Percentiles rank a stretch among this genome's conserved stretches.
phyloP scores from a whole-genome alignment of 2,888 invertebrate genomes.

The Caradrina clavipalpis region DNA sequence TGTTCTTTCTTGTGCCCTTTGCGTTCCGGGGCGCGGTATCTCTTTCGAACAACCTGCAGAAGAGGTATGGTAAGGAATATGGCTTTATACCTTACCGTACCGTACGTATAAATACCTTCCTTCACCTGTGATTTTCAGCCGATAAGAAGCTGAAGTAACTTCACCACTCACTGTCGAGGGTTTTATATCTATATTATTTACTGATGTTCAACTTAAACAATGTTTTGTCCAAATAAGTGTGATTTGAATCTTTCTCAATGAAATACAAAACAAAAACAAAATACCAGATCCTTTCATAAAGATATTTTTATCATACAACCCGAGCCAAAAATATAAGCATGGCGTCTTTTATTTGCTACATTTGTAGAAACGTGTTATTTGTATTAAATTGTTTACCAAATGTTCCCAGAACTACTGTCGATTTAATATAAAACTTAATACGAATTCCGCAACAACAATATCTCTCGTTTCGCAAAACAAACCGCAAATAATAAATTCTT shows the following conservation, averaged over 20 bases:
- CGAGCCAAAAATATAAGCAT: neutral
- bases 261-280: too few species aligned
- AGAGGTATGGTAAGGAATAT: too few species aligned
- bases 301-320: too few species aligned
- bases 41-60: too few species aligned
- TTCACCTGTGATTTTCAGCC: neutral
- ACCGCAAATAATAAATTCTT: constrained; percentile 38
- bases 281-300: neutral
- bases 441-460: constrained; percentile 53
- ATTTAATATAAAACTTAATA: constrained; percentile 61
- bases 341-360: constrained; percentile 3
- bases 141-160: neutral
- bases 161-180: neutral
- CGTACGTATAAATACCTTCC: too few species aligned
- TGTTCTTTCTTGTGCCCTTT: too few species aligned
- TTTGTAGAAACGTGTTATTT: constrained; percentile 3
- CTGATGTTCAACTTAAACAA: neutral
- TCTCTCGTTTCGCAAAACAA: constrained; percentile 36
- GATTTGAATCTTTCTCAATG: neutral
- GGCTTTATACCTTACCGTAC: too few species aligned
- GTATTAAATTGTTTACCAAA: constrained; percentile 23
- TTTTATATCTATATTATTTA: neutral
- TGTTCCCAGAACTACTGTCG: constrained; percentile 20
- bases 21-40: too few species aligned
- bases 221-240: neutral